phyloP scores from a whole-genome alignment of 2,113 vertebrate species.

The Chrysemys picta region DNA sequence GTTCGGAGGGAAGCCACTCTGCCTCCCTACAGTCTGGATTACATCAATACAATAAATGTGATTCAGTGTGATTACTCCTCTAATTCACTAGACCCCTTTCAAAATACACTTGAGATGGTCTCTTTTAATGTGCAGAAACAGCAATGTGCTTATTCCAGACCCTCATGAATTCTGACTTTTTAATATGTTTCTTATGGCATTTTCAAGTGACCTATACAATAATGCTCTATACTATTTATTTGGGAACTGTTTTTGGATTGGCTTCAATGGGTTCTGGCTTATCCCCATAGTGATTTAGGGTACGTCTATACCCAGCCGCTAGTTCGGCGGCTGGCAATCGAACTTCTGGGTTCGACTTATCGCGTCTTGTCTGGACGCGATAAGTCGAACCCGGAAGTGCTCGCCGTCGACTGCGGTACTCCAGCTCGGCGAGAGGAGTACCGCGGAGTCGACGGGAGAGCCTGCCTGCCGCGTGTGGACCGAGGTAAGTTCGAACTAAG shows the following conservation, averaged over 20 bases:
- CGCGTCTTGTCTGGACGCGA: too few species aligned
- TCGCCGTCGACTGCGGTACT: too few species aligned
- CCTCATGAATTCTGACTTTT: neutral
- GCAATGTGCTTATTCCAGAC: neutral
- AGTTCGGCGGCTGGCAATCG: too few species aligned
- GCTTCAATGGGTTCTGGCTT: neutral
- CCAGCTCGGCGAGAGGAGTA: too few species aligned
- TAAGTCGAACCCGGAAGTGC: too few species aligned
- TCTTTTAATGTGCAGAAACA: neutral
- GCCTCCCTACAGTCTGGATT: neutral
- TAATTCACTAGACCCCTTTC: neutral
- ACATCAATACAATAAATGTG: neutral
- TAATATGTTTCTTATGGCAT: neutral
- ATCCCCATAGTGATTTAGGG: neutral
- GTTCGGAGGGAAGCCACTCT: too few species aligned
- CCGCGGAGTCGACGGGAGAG: too few species aligned
- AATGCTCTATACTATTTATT: fast-evolving
- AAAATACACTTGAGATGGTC: neutral
- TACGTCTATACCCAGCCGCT: too few species aligned
- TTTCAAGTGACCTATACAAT: neutral
- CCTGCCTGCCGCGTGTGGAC: too few species aligned
- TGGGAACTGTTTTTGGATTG: fast-evolving
- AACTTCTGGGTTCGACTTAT: too few species aligned
- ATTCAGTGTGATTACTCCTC: neutral
- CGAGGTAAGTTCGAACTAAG: too few species aligned